Evolutionary conservation across 1,140 invertebrate genomes (phyloP), one percentile per base, ranked within the genome.

Genomic region (Himalopsyche phryganea): DNA sequence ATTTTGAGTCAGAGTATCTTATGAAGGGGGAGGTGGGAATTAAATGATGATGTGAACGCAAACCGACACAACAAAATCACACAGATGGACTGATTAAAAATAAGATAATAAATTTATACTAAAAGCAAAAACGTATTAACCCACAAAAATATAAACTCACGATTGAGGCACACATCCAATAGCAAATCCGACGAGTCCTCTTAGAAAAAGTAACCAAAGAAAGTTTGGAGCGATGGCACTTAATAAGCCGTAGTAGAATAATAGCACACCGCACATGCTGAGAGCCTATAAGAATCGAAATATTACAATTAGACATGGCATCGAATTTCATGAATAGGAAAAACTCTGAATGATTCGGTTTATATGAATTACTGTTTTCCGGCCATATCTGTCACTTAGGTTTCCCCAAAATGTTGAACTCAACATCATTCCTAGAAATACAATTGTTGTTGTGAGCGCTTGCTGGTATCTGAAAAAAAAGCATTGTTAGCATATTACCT

Each of bases 131-230:
- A n/a, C n/a, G n/a, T n/a, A n/a, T n/a, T n/a, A n/a, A n/a, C n/a
- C n/a, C n/a, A n/a, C n/a, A n/a, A n/a, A n/a, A 13, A 51, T 33
- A 48, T 7, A 9, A 14, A 87, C 91, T 89, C 84, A 97, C 94
- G 94, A 94, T 78, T 98, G 95, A 55, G 94, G 93, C 20, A 94
- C 92, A 74, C 94, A 96, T 60, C 95, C 94, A 70, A 98, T 95
- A 17, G 93, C 92, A 81, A 98, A 96, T 10, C 95, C 95, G 41
- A 96, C 94, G 1, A 96, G 78, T 33, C 92, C 92, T 71, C 95
- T 80, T 19, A 98, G 79, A 51, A 96, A 82, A 13, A 98, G 73
- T 20, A 98, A 81, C 92, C 94, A 96, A 23, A 89, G 81, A 70
- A 92, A 97, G 70, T 88, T 94, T 14, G 94, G 93, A 1, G 94